Evolutionary conservation across 2,797 vertebrate genomes (phyloP).

Genomic region (Oreonectes daqikongensis): DNA sequence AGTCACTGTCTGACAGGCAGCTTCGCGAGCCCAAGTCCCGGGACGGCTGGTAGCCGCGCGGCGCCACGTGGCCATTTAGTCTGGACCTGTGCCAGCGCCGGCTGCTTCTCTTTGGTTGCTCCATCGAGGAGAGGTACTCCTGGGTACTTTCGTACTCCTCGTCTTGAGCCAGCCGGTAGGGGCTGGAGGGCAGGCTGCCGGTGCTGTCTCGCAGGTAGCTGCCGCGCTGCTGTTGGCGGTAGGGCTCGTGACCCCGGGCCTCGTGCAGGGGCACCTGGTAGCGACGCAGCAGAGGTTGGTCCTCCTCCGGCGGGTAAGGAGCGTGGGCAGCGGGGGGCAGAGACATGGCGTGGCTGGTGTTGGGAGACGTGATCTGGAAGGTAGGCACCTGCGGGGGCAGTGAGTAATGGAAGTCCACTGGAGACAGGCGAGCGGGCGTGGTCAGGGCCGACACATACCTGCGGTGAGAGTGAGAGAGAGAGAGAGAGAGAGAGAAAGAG

Average conservation of each 20-base stretch:
- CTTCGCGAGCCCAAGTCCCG: slow-evolving; percentile 92
- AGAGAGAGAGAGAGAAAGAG: slow-evolving; percentile 41
- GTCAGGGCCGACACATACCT: slow-evolving; percentile 98
- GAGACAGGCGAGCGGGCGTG: slow-evolving; percentile 93
- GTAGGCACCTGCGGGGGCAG: slow-evolving; percentile 93
- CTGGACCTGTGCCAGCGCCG: slow-evolving; percentile 91
- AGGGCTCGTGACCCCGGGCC: slow-evolving; percentile 86
- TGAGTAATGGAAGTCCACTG: slow-evolving; percentile 96
- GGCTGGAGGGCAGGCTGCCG: slow-evolving; percentile 93
- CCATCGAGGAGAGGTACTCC: slow-evolving; percentile 90
- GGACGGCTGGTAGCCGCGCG: slow-evolving; percentile 86
- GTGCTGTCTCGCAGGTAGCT: slow-evolving; percentile 89
- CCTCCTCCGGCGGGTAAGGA: slow-evolving; percentile 88
- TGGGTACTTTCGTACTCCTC: slow-evolving; percentile 97
- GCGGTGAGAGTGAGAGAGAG: slow-evolving; percentile 46
- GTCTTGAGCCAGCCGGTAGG: slow-evolving; percentile 90
- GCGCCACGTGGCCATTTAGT: slow-evolving; percentile 91
- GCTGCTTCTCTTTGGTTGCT: slow-evolving; percentile 94
- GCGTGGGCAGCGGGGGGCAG: slow-evolving; percentile 88
- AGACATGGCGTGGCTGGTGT: slow-evolving; percentile 90
- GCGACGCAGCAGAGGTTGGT: slow-evolving; percentile 89
- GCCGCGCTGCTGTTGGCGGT: slow-evolving; percentile 83
- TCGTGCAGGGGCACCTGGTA: slow-evolving; percentile 88
- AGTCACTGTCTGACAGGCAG: slow-evolving; percentile 92
- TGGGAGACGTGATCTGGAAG: slow-evolving; percentile 96